Evolutionary conservation across 2,888 invertebrate species (phyloP), one percentile per base, ranked within the genome.

Genomic region (Drosophila ustulata): DNA sequence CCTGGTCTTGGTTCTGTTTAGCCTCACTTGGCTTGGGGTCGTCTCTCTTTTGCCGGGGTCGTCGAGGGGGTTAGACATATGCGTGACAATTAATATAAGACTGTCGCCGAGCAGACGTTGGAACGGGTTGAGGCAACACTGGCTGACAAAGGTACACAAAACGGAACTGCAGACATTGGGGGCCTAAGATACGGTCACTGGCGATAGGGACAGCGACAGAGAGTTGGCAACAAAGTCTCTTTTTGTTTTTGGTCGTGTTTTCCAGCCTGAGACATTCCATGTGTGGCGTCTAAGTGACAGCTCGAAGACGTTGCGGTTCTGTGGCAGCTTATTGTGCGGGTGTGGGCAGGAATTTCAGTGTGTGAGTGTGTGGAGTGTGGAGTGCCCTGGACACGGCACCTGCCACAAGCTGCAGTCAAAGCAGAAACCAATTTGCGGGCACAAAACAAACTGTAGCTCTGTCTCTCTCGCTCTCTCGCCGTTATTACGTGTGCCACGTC

Each of bases 51-150:
- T 7, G 30, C 30, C 6, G 30, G 30, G 30, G 30, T 30, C 71
- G 72, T 63, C 70, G 11, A 37, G 65, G 71, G 57, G 86, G 75
- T 82, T 73, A 82, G 82, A 88, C 80, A 74, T 86, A 89, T 87
- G 86, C 86, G 86, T 87, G 86, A 87, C 86, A 87, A 87, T 87
- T 87, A 89, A 87, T 87, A 89, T 89, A 87, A 81, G 88, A 85
- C 84, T 71, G 55, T 69, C 71, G 66, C 64, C 47, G 49, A 32
- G 59, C 47, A 23, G 66, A 53, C n/a, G 57, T 25, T 50, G 23
- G 52, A 50, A 52, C 65, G 49, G 25, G 32, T 30, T 13, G 18
- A 28, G 13, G 39, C 50, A 34, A 28, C 6, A 37, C 37, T n/a
- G 11, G 67, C 57, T 78, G 88, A 82, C 82, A 82, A 66, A 62